Conservation (phyloP, 1,140 invertebrate species). For the Sweltsa coloradensis region DNA sequence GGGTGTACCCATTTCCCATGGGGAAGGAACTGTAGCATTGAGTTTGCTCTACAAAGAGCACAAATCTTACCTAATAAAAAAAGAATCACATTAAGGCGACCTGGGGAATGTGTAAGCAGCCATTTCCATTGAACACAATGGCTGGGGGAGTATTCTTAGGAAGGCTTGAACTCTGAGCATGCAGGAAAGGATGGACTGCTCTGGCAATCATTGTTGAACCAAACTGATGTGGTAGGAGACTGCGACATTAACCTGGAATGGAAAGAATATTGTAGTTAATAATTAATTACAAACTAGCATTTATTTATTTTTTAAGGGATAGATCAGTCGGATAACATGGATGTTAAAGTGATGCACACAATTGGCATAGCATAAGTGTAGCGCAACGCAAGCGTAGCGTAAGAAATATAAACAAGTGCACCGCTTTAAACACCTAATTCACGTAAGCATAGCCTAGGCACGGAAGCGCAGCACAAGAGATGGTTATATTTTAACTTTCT, state of each 20-base stretch:
- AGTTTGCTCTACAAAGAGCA: too few relatives aligned
- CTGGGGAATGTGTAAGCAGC: conserved; percentile 34
- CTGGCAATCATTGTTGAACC: conserved; percentile 28
- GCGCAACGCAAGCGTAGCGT: too few relatives aligned
- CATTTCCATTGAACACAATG: conserved; percentile 42
- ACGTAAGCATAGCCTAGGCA: conserved; percentile 28
- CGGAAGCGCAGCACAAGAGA: too few relatives aligned
- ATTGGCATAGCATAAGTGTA: too few relatives aligned
- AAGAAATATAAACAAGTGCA: too few relatives aligned
- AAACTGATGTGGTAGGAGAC: conserved; percentile 33
- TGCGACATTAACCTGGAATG: conserved; percentile 33
- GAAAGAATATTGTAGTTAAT: too few relatives aligned
- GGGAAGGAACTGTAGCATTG: too few relatives aligned
- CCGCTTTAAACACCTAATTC: conserved; percentile 26
- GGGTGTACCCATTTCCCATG: too few relatives aligned
- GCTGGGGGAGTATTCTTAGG: conserved; percentile 28
- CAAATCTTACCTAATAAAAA: too few relatives aligned
- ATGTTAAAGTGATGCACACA: conserved; percentile 20
- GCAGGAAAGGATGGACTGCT: conserved; percentile 38
- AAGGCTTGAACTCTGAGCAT: conserved; percentile 30
- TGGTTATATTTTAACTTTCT: too few relatives aligned
- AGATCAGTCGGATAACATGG: too few relatives aligned
- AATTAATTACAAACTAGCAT: conserved; percentile 9
- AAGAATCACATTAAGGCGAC: conserved; percentile 9
- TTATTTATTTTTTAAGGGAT: too few relatives aligned